Evolutionary conservation across 2,113 vertebrate species (phyloP).

Genomic region (Ceratotherium simum): DNA sequence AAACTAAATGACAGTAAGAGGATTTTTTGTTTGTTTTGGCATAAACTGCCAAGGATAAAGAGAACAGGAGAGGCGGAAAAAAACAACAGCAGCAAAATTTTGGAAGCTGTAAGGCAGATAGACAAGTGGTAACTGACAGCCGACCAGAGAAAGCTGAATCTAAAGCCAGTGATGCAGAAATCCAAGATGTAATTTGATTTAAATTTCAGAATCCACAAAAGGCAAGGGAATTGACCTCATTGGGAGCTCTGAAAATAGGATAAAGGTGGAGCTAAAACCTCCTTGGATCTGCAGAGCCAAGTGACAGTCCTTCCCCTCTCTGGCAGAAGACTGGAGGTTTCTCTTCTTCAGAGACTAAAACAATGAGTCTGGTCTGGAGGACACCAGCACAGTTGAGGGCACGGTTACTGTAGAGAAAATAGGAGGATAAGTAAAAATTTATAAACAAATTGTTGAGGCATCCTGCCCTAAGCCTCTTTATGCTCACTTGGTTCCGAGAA

Average conservation of each 20-base stretch:
- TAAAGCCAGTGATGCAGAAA: background rate
- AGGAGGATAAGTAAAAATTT: background rate
- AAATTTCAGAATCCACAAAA: background rate
- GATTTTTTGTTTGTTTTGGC: background rate
- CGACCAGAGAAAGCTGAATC: background rate
- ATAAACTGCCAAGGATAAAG: background rate
- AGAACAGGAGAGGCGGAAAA: background rate
- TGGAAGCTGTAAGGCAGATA: background rate
- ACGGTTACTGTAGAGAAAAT: background rate
- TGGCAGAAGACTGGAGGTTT: background rate
- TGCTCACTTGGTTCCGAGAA: background rate
- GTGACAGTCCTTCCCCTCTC: background rate
- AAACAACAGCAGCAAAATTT: background rate
- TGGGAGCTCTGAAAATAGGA: background rate
- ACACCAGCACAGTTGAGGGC: background rate
- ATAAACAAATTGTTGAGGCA: background rate
- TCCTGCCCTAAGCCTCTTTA: background rate
- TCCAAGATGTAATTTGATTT: background rate
- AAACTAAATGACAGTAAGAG: background rate
- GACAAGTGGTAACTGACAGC: background rate
- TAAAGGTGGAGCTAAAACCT: background rate
- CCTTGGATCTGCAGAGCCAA: background rate
- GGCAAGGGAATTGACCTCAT: too few species aligned
- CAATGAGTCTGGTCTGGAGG: background rate
- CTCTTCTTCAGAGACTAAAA: background rate